Evolutionary conservation across 2,113 vertebrate genomes (phyloP), one percentile per base, ranked within the genome.

Genomic region (Notiomystis cincta): DNA sequence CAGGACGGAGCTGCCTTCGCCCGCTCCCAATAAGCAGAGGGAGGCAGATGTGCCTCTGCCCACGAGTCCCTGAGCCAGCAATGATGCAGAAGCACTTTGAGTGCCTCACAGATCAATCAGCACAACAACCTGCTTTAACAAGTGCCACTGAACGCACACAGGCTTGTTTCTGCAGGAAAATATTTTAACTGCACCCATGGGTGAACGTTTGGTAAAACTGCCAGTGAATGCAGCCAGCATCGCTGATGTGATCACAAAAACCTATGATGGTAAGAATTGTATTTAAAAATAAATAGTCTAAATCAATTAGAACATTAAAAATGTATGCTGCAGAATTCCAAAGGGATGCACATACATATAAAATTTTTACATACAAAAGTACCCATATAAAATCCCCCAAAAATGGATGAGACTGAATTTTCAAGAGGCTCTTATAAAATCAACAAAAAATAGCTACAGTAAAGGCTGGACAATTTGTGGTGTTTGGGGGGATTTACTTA

Each of bases 271-370:
- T 13, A 82, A 48, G 17, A 66, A 72, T 35, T 62, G 66, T 47
- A 40, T 37, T 60, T 3, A 12, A 47, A 20, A 86, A 67, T 73
- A 42, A 4, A 27, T 35, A 53, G 38, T 48, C 6, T 28, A 87
- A 66, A 73, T 93, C 12, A 37, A 53, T 71, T 80, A 13, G 10
- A 61, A 94, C 77, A 90, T 38, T 80, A 33, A 89, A 92, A 92
- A 73, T 22, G 2, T 28, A 78, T 78, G 33, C 14, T 24, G 13
- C 25, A 27, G 13, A n/a, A 48, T 78, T 71, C 10, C 24, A 71
- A 57, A 87, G 6, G 11, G 24, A 56, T 9, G 2, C 11, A 22
- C 33, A 73, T n/a, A n/a, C n/a, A n/a, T n/a, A n/a, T n/a, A n/a
- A n/a, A n/a, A n/a, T 35, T 82, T 89, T 60, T 45, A 47, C 30